These are phyloP conservation scores for Acrobasis suavella DNA, from an alignment of 2,888 invertebrate genomes.

Conservation along the genomic window DNA sequence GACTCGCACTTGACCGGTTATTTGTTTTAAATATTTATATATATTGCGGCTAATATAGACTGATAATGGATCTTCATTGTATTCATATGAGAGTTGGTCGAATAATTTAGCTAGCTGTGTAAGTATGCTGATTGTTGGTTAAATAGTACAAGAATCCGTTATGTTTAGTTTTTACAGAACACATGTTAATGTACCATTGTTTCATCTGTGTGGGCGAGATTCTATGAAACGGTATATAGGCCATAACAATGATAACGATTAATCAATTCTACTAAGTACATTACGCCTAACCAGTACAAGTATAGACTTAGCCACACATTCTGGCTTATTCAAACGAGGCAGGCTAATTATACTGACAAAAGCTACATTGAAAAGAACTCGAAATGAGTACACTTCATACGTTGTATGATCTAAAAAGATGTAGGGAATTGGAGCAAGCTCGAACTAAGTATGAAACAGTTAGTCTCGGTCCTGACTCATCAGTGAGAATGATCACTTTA, in stretches of 20 bases:
- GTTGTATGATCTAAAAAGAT: conserved; percentile 67
- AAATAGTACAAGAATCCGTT: conserved; percentile 48
- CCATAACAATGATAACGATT: conserved; percentile 15
- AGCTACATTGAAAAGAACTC: conserved; percentile 44
- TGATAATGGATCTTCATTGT: conserved; percentile 62
- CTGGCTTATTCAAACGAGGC: neutral
- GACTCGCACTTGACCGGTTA: too few relatives aligned
- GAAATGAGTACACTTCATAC: conserved; percentile 59
- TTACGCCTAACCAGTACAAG: neutral
- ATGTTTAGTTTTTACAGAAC: conserved; percentile 35
- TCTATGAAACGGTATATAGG: conserved; percentile 38
- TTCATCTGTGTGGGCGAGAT: conserved; percentile 51
- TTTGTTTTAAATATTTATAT: too few relatives aligned
- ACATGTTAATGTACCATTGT: conserved; percentile 58
- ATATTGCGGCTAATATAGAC: conserved; percentile 36
- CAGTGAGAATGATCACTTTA: conserved; percentile 59
- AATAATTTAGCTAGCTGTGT: conserved; percentile 36
- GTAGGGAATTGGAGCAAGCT: conserved; percentile 70
- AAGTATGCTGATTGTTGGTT: conserved; percentile 41
- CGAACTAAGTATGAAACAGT: conserved; percentile 64
- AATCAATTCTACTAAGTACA: conserved; percentile 12
- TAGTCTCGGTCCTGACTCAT: conserved; percentile 64
- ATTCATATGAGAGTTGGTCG: conserved; percentile 63
- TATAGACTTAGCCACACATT: neutral
- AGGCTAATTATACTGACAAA: conserved; percentile 38